Evolutionary conservation across 2,888 invertebrate species (phyloP), one percentile per base, ranked within the genome.

Genomic region (Tetragonula carbonaria): DNA sequence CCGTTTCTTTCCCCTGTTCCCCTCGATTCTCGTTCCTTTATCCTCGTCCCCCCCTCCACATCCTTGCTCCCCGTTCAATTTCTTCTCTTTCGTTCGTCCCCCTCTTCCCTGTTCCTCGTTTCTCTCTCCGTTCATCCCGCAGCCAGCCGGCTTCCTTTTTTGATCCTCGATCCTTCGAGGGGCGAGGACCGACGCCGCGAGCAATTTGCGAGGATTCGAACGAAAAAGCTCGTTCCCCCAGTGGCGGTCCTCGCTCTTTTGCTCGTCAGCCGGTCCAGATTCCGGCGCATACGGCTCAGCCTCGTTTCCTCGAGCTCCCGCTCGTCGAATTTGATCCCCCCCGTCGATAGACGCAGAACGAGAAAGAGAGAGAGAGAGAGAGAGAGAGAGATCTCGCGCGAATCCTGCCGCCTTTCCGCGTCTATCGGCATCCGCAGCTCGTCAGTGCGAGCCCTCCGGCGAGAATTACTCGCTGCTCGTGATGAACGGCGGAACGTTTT

Each of bases 181-280:
- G 71, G 45, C 45, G 45, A 45, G 11, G 74, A 78, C 71, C 71
- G 78, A 84, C 76, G 78, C 80, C 81, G 80, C 79, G 82, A 82
- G 86, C 88, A 87, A 87, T 87, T 87, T 87, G 82, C 86, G 86
- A 86, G 79, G 82, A 86, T 81, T 73, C 74, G 80, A 79, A 75
- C 55, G 86, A 85, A 87, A 83, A 80, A 87, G 71, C 81, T 74
- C 81, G 74, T 74, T 72, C 75, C 59, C 28, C 16, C 50, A 28
- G 50, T 23, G n/a, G 65, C 73, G 67, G 57, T 33, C 59, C 63
- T 74, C 55, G 80, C 78, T 81, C 85, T 81, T 84, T 84, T 78
- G 53, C 81, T 70, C 80, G 75, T 74, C 83, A 66, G 21, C 74
- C 65, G 50, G 50, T 33, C 55, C 74, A 78, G 86, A 86, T 78